These are phyloP conservation scores for Sterrhoptilus dennistouni DNA, from an alignment of 2,113 vertebrate genomes.

Conservation along the genomic window DNA sequence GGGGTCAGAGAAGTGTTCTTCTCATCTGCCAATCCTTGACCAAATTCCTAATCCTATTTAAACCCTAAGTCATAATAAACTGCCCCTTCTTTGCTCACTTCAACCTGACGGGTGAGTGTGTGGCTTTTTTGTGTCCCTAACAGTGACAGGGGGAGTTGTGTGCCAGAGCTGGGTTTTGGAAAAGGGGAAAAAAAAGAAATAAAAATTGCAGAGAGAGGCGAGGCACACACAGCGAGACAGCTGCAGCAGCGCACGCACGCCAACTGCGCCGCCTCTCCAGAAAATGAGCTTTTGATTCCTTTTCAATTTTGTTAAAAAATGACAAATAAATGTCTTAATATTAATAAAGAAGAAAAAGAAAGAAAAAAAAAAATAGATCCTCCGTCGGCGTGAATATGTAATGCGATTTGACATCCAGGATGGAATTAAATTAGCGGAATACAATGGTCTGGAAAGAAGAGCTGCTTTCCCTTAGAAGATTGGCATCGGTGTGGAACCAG, in stretches of 20 bases:
- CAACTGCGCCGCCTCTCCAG: neutral
- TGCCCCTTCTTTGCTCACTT: too few relatives aligned
- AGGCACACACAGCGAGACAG: neutral
- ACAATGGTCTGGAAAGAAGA: slow-evolving; percentile 57
- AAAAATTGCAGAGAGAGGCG: fast-evolving
- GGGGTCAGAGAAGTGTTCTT: too few relatives aligned
- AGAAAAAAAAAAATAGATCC: neutral
- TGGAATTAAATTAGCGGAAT: slow-evolving; percentile 42
- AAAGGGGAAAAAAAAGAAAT: neutral
- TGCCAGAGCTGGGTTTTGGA: neutral
- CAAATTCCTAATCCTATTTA: too few relatives aligned
- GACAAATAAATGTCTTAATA: slow-evolving; percentile 69
- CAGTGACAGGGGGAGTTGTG: neutral
- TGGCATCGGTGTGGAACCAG: neutral
- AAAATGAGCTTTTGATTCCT: slow-evolving; percentile 61
- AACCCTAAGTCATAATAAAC: too few relatives aligned
- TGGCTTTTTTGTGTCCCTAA: too few relatives aligned
- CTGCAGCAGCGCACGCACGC: neutral
- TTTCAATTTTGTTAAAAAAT: slow-evolving; percentile 58
- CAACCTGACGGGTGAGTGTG: too few relatives aligned
- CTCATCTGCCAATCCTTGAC: too few relatives aligned
- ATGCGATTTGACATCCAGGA: slow-evolving; percentile 45
- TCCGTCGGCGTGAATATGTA: neutral
- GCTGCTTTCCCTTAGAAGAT: neutral
- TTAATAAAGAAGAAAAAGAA: slow-evolving; percentile 11